Evolutionary conservation across 1,140 invertebrate genomes (phyloP).

Genomic region (Heterodera schachtii): DNA sequence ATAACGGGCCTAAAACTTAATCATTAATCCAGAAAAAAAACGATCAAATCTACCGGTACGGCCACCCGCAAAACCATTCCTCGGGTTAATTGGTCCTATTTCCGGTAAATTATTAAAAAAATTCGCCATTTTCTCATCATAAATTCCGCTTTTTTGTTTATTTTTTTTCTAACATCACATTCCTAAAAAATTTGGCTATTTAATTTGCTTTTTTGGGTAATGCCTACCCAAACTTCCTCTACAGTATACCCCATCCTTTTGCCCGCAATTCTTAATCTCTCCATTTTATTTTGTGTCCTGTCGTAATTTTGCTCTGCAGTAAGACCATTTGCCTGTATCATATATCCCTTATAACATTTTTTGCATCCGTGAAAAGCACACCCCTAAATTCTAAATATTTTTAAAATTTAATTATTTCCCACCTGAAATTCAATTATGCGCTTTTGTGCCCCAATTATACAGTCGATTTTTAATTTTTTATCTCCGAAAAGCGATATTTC

Average conservation of each 20-base stretch:
- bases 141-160: conserved; percentile 2
- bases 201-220: not conserved
- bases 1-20: not conserved
- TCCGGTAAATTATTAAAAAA: not conserved
- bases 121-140: not conserved
- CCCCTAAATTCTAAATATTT: not conserved
- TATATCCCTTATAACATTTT: not conserved
- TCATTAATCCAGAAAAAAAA: no score
- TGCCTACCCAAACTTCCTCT: not conserved
- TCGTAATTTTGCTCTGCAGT: not conserved
- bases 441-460: not conserved
- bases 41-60: not conserved
- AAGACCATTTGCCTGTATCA: not conserved
- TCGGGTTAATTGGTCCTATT: not conserved
- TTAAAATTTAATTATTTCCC: not conserved
- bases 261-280: not conserved
- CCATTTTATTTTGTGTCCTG: not conserved
- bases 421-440: not conserved
- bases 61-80: not conserved
- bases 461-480: not conserved
- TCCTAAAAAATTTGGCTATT: not conserved
- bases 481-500: not conserved
- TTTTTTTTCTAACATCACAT: conserved; percentile 5
- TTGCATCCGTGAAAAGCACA: conserved; percentile 13
- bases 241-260: not conserved